Evolutionary conservation across 2,888 invertebrate genomes (phyloP), one percentile per base, ranked within the genome.

Genomic region (Aleiodes leptofemur): DNA sequence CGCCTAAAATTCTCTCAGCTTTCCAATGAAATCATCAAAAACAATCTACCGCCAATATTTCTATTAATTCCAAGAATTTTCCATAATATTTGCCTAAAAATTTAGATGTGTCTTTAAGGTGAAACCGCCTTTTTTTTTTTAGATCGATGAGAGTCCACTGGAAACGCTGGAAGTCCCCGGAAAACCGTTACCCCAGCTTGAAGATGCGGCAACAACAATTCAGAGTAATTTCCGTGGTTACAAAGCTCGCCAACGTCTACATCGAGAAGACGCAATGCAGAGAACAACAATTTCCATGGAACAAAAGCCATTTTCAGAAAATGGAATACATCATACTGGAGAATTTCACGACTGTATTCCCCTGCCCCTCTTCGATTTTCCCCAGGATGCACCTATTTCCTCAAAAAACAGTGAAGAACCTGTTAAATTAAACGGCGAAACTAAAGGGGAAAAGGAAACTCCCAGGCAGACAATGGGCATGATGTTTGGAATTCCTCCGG

Each of bases 281-380:
- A 80, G 81, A 50, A 82, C 86, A 0, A 69, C 84, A 7, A 83
- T 78, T 2, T 76, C 83, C 0, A 69, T 81, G 29, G 83, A 83
- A 53, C 78, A 74, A 8, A 74, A 43, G 11, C 43, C 78, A 0
- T 79, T 81, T 55, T 79, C 79, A 11, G 55, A 57, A n/a, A 81
- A 79, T 29, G 78, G 80, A 3, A 77, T 87, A 7, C 86, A 84
- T 72, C 88, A 89, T 34, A 88, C 89, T 3, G 88, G 90, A n/a
- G 90, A 90, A 82, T 90, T 89, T 79, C 90, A 90, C 73, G 90
- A 90, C 78, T 87, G 88, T 73, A 80, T 88, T 9, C 86, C 88
- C 1, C 79, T 90, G 57, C 85, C 88, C 1, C 13, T 56, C 29
- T 34, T 31, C 23, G 69, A 70, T 31, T 56, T 16, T 38, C 31